A percentile compares a stretch with the other conserved stretches of the same genome.
Conservation (phyloP, 2,113 vertebrate genomes). For the Ascaphus truei region DNA sequence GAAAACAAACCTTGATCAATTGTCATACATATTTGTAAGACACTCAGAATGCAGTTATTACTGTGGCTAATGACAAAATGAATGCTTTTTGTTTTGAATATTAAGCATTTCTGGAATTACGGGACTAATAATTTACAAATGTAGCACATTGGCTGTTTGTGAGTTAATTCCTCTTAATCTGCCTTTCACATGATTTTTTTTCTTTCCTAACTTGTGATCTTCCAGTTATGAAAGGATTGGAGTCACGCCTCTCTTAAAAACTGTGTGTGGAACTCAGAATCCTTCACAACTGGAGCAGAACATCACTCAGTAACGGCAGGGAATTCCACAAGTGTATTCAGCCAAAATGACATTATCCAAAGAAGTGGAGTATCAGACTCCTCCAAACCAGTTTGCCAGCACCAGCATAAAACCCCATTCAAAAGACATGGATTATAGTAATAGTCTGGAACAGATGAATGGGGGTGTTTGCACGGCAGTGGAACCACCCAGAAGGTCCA, state of each 20-base stretch:
- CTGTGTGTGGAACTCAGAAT: constrained; percentile 23
- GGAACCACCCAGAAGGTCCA: constrained; percentile 61
- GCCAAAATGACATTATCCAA: constrained; percentile 35
- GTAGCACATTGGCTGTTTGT: too few relatives aligned
- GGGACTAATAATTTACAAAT: not conserved
- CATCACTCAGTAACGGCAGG: not conserved
- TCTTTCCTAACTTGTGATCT: constrained; percentile 67
- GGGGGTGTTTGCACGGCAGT: constrained; percentile 12
- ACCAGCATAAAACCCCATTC: not conserved
- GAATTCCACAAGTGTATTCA: accelerated
- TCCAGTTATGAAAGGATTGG: constrained; percentile 61
- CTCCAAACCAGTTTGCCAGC: not conserved
- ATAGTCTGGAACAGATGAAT: constrained; percentile 22
- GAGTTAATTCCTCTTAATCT: not conserved
- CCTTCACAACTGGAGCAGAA: not conserved
- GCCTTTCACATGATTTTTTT: constrained; percentile 19
- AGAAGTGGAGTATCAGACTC: not conserved
- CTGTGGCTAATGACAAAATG: too few relatives aligned
- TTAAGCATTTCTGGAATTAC: not conserved
- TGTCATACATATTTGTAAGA: too few relatives aligned
- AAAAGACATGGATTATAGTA: constrained; percentile 4
- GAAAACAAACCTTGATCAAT: too few relatives aligned
- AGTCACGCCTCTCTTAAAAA: constrained; percentile 54
- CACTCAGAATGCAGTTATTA: too few relatives aligned
- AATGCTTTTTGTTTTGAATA: not conserved